Conservation (phyloP, 2,888 invertebrate genomes). For the Himalopsyche japonica region DNA sequence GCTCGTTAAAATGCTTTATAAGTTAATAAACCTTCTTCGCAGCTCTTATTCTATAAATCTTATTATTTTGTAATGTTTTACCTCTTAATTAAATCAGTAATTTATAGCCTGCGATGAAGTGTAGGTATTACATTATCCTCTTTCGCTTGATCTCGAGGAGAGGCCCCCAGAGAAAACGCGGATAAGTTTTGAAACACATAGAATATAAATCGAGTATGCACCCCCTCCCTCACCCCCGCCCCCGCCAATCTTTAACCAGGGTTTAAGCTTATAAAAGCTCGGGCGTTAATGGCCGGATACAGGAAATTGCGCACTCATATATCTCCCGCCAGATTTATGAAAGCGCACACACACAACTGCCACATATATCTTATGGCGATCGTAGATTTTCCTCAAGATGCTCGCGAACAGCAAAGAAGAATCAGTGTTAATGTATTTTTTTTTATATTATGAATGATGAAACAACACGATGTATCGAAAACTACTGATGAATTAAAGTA, state of each 20-base stretch:
- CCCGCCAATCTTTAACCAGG: slow-evolving; percentile 43
- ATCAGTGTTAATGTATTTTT: background rate
- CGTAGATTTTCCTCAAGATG: slow-evolving; percentile 15
- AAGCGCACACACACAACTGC: slow-evolving; percentile 66
- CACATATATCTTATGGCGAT: slow-evolving; percentile 20
- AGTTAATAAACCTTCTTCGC: background rate
- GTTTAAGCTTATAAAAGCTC: slow-evolving; percentile 66
- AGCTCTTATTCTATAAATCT: background rate
- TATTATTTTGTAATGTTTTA: background rate
- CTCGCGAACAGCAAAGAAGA: slow-evolving; percentile 1
- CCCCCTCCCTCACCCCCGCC: slow-evolving; percentile 9
- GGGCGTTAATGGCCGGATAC: slow-evolving; percentile 82
- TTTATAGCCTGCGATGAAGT: slow-evolving; percentile 1
- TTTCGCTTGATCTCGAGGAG: slow-evolving; percentile 2
- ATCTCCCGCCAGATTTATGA: slow-evolving; percentile 89
- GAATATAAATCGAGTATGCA: slow-evolving; percentile 39
- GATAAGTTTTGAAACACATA: slow-evolving; percentile 40
- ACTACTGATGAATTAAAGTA: too few relatives aligned
- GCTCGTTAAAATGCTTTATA: background rate
- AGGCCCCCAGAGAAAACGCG: slow-evolving; percentile 13
- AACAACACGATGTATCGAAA: background rate
- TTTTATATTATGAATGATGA: background rate
- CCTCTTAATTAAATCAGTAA: slow-evolving; percentile 1
- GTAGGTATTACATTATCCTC: background rate
- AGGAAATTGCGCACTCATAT: slow-evolving; percentile 90